Base-by-base conservation (phyloP, 2,888 invertebrate genomes). In the Antitype chi region DNA sequence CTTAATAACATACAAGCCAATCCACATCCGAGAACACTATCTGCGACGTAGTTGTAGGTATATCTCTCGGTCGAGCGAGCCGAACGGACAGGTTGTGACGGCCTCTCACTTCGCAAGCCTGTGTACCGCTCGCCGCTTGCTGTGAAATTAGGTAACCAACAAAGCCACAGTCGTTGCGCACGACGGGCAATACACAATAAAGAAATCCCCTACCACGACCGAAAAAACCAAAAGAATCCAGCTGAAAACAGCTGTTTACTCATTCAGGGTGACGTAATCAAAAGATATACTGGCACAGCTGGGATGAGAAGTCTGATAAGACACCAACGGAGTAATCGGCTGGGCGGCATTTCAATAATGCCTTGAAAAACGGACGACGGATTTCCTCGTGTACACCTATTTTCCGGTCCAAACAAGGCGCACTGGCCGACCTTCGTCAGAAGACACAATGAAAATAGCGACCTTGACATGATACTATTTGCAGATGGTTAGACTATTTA, bases 71-170 rank as follows among this genome's bases (percentile, higher is more conserved):
- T 93, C 94, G 94, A 95, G 91, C 93, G 90, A 94, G 92, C 93
- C 91, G 92, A 94, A 90, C 94, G 91, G 93, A 96, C 96, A 96
- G 96, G 96, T 96, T 96, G 94, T 91, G 94, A 91, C 94, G 95
- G 96, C 96, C 96, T 96, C 96, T 96, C 96, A 96, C 96, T 96
- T 96, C 91, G 96, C 95, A 96, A 96, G 95, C 93, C 93, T 92
- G 94, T 94, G 92, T 93, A 93, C 95, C 94, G 93, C 94, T 93
- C 92, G 91, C 91, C 90, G 93, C 92, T 95, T 91, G 94, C 95
- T 95, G 94, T 93, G 94, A 94, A 96, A 96, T 96, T 96, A 95
- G 96, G 96, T 96, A 96, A 96, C 95, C 95, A 94, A 94, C 95
- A 94, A 95, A 94, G 93, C 92, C 92, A 91, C 92, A 94, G 90